Evolutionary conservation across 2,113 vertebrate genomes (phyloP).

Genomic region (Gymnorhina tibicen): DNA sequence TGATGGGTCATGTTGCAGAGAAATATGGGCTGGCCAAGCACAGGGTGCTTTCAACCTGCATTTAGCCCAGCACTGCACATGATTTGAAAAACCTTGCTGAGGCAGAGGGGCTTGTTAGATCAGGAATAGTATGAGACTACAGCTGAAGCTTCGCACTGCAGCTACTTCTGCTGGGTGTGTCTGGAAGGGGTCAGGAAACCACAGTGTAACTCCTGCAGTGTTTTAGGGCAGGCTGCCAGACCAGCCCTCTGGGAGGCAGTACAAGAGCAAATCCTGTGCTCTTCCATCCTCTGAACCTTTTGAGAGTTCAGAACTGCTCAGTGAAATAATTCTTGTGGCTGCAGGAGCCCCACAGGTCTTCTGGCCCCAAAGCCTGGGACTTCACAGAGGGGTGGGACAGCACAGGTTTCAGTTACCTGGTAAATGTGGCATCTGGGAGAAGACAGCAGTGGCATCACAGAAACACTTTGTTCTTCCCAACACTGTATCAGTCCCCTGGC

Average conservation of each 20-base stretch:
- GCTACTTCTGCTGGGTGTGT: neutral
- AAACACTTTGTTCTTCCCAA: neutral
- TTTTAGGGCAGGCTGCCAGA: neutral
- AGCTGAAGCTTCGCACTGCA: neutral
- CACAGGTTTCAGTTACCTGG: neutral
- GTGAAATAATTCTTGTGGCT: neutral
- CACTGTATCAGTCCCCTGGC: neutral
- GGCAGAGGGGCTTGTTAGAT: neutral
- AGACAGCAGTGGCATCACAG: neutral
- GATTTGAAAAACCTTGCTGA: neutral
- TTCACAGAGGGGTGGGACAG: neutral
- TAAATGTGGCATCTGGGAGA: neutral
- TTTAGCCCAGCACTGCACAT: fast-evolving
- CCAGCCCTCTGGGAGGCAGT: fast-evolving
- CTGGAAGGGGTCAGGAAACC: neutral
- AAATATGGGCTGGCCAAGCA: fast-evolving
- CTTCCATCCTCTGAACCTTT: neutral
- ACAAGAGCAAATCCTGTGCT: fast-evolving
- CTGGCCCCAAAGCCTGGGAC: neutral
- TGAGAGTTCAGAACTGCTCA: neutral
- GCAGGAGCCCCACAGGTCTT: neutral
- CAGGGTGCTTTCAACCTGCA: neutral
- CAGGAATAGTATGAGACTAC: neutral
- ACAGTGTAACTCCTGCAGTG: neutral
- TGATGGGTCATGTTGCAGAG: neutral